A percentile compares a stretch with the other conserved stretches of the same genome.
Conservation (phyloP, 2,113 vertebrate species). For the Pygoscelis adeliae region DNA sequence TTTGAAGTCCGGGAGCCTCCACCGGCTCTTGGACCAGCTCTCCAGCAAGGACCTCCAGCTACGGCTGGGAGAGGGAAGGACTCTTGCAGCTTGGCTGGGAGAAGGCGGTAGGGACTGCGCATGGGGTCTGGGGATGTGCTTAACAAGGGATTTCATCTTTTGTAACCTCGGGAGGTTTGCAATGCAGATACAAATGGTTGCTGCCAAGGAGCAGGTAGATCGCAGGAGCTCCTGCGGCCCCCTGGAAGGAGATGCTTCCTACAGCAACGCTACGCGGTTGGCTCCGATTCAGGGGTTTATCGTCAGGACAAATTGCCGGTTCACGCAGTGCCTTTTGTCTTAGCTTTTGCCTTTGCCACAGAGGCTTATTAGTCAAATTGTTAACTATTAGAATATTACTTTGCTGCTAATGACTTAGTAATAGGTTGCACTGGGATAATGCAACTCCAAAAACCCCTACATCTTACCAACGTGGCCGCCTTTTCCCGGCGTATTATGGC, state of each 20-base stretch:
- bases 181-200: neutral
- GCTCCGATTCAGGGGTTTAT: neutral
- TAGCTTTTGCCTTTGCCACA: constrained; percentile 29
- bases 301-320: neutral
- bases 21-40: neutral
- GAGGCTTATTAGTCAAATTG: constrained; percentile 46
- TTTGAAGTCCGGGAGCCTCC: neutral
- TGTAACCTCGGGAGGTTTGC: neutral
- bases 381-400: constrained; percentile 16
- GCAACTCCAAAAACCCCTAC: neutral
- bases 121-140: neutral
- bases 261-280: accelerated
- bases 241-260: neutral
- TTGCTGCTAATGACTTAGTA: constrained; percentile 37
- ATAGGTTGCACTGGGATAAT: neutral
- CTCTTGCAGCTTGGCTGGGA: neutral
- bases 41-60: neutral
- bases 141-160: neutral
- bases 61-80: too few species aligned
- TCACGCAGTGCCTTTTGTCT: neutral
- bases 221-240: neutral
- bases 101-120: neutral
- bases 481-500: neutral
- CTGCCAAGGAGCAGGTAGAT: neutral
- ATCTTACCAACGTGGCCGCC: neutral